Evolutionary conservation across 1,140 invertebrate genomes (phyloP).

Genomic region (Euura lappo): DNA sequence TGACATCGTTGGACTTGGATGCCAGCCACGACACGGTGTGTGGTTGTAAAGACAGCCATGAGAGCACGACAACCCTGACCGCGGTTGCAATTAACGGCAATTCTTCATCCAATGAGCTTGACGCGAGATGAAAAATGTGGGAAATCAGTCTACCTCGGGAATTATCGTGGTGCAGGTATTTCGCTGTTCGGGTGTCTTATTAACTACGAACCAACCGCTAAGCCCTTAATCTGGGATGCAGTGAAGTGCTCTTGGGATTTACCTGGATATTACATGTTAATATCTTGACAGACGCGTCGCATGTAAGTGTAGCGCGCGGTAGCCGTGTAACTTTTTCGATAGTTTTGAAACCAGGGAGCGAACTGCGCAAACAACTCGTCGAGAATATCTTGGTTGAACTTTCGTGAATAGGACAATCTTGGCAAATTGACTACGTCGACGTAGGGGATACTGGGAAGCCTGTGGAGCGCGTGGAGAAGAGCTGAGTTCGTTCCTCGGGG

Average conservation of each 20-base stretch:
- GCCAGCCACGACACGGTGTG: background rate
- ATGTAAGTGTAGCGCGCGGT: no score
- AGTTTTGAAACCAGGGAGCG: background rate
- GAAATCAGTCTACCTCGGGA: no score
- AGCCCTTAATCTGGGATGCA: conserved; percentile 6
- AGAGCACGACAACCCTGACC: background rate
- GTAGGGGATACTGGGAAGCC: background rate
- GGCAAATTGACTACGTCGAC: background rate
- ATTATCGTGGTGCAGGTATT: background rate
- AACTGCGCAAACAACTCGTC: conserved; percentile 9
- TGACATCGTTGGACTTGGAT: background rate
- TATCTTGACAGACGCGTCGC: no score
- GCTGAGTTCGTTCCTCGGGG: background rate
- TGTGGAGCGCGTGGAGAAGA: no score
- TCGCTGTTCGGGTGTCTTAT: background rate
- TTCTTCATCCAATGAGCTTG: no score
- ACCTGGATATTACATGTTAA: no score
- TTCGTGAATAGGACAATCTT: conserved; percentile 11
- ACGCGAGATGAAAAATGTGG: no score
- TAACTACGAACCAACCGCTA: background rate
- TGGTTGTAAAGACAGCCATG: background rate
- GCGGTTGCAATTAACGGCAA: no score
- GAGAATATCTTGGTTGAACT: background rate
- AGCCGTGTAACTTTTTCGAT: no score
- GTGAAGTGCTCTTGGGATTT: no score